phyloP scores from a whole-genome alignment of 2,888 invertebrate genomes.

The Orchesellides sinensis region DNA sequence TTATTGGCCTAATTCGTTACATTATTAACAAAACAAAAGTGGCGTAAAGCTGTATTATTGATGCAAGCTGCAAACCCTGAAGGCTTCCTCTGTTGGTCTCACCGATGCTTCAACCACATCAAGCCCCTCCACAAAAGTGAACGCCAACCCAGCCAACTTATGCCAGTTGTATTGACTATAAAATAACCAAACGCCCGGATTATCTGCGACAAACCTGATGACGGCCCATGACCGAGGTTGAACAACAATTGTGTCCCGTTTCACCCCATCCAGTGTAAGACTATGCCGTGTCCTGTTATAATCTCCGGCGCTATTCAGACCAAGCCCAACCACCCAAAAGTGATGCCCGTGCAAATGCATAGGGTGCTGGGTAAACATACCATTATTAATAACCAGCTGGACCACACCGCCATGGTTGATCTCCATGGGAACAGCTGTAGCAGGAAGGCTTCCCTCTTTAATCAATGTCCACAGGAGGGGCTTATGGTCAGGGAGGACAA shows the following conservation, averaged over 20 bases:
- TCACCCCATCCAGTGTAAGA: slow-evolving; percentile 8
- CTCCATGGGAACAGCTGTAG: not conserved
- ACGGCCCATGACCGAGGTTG: slow-evolving; percentile 25
- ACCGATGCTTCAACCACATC: slow-evolving; percentile 14
- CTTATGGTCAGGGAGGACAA: slow-evolving; percentile 1
- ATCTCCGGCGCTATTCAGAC: slow-evolving; percentile 35
- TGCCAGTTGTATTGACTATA: slow-evolving; percentile 70
- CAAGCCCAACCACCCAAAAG: slow-evolving; percentile 68
- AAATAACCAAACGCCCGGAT: slow-evolving; percentile 63
- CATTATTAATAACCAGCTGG: slow-evolving; percentile 59
- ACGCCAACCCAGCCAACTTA: slow-evolving; percentile 49
- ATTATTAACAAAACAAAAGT: too few relatives aligned
- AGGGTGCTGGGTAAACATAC: slow-evolving; percentile 47
- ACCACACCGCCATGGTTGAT: slow-evolving; percentile 37
- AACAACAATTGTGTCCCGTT: slow-evolving; percentile 51
- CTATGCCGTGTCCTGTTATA: slow-evolving; percentile 22
- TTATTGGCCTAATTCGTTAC: too few relatives aligned
- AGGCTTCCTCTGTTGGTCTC: slow-evolving; percentile 33
- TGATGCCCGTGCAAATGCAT: slow-evolving; percentile 68
- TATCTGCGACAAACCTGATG: slow-evolving; percentile 57
- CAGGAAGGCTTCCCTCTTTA: slow-evolving; percentile 23
- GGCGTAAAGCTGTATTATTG: too few relatives aligned
- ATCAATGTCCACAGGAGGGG: slow-evolving; percentile 45
- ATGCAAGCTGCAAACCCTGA: slow-evolving; percentile 43
- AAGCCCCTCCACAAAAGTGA: slow-evolving; percentile 39